Conservation (phyloP, 2,113 vertebrate species). For the Cricetomys ansorgei region DNA sequence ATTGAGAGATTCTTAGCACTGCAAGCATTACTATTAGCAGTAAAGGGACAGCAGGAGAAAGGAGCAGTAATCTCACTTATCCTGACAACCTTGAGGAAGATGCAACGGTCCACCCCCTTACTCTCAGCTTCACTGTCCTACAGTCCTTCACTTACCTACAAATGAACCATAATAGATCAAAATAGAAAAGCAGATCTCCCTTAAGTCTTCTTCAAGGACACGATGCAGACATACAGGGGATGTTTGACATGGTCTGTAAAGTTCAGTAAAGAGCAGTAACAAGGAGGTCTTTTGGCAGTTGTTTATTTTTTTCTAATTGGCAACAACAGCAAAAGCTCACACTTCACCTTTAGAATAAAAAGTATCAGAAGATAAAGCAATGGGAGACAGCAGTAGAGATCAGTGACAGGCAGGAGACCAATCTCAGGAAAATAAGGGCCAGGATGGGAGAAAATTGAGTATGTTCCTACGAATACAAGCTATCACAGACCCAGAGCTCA, state of each 20-base stretch:
- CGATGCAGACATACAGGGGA: too few species aligned
- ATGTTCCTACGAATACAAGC: not conserved
- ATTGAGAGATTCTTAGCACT: not conserved
- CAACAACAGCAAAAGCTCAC: not conserved
- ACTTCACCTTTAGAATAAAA: not conserved
- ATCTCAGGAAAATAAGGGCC: not conserved
- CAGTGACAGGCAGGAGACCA: not conserved
- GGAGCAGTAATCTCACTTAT: not conserved
- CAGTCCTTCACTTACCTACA: not conserved
- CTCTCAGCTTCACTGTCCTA: not conserved
- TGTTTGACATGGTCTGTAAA: not conserved
- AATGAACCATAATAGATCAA: not conserved
- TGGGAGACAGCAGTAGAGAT: rapidly evolving
- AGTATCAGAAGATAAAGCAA: not conserved
- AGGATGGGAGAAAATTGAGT: not conserved
- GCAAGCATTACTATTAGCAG: not conserved
- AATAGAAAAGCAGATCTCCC: not conserved
- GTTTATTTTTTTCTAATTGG: not conserved
- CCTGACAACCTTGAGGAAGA: not conserved
- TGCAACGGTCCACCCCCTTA: not conserved
- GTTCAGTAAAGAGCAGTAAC: not conserved
- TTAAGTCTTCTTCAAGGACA: not conserved
- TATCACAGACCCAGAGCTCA: not conserved
- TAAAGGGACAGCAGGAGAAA: not conserved
- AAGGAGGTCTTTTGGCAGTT: not conserved